Conservation (phyloP, 1,140 invertebrate species). For the Stegodyphus dumicola region DNA sequence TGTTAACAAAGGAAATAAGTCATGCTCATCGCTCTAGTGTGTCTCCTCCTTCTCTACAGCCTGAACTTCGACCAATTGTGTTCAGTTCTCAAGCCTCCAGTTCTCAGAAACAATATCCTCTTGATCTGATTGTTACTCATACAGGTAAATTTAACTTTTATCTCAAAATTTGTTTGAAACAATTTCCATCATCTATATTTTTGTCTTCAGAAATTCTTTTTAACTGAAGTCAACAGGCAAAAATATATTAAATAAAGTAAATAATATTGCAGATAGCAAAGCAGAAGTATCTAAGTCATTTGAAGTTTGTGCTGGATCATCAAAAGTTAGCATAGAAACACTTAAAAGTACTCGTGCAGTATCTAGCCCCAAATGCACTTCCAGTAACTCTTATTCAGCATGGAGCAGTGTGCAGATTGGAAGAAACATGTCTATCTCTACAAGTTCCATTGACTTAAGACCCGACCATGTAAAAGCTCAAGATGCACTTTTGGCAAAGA, state of each 20-base stretch:
- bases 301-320: neutral
- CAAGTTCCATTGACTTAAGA: conserved; percentile 4
- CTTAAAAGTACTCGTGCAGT: neutral
- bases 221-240: too few relatives aligned
- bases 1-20: neutral
- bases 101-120: conserved; percentile 22
- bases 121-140: neutral
- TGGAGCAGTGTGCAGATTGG: conserved; percentile 9
- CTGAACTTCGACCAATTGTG: conserved; percentile 2
- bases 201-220: too few relatives aligned
- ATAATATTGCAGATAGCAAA: conserved; percentile 1
- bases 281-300: neutral
- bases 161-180: neutral
- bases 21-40: conserved; percentile 2
- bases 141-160: neutral
- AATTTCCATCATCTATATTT: too few relatives aligned
- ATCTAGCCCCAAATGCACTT: conserved; percentile 18
- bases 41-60: conserved; percentile 13
- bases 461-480: neutral
- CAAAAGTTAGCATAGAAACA: neutral
- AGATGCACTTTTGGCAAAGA: neutral
- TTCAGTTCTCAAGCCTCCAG: neutral
- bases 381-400: conserved; percentile 9
- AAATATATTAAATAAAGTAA: too few relatives aligned
- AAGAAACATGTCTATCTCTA: neutral